Evolutionary conservation across 2,113 vertebrate genomes (phyloP).

Genomic region (Eclectus roratus): DNA sequence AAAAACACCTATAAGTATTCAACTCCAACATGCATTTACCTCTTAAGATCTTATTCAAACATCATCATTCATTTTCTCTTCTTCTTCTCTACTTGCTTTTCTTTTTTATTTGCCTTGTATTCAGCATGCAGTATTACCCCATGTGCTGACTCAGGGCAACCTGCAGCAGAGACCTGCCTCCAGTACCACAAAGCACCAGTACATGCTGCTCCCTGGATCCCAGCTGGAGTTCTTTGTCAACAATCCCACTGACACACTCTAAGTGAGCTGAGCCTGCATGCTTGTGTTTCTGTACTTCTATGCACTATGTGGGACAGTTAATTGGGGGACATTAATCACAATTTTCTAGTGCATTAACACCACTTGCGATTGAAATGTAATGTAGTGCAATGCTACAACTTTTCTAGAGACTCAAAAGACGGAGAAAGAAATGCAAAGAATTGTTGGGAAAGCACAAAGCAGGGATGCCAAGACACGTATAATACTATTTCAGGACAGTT

Average conservation of each 20-base stretch:
- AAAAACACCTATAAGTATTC: background rate
- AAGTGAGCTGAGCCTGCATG: background rate
- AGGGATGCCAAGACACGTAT: background rate
- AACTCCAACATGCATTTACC: background rate
- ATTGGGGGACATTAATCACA: background rate
- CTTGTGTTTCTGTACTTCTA: background rate
- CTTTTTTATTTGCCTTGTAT: background rate
- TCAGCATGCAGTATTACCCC: background rate
- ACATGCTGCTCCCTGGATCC: background rate
- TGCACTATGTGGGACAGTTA: background rate
- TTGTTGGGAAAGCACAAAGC: background rate
- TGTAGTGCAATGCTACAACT: background rate
- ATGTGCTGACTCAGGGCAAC: rapidly evolving
- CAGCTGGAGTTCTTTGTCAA: background rate
- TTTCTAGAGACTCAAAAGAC: background rate
- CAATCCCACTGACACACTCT: background rate
- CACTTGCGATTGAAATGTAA: background rate
- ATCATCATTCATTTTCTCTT: background rate
- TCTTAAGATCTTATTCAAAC: background rate
- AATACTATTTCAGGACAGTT: background rate
- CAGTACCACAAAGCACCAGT: too few relatives aligned
- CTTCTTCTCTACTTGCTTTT: background rate
- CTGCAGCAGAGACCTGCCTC: background rate
- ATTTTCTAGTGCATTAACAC: background rate
- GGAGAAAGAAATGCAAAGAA: background rate